Evolutionary conservation across 1,140 invertebrate genomes (phyloP).

Genomic region (Drosophila subpulchrella): DNA sequence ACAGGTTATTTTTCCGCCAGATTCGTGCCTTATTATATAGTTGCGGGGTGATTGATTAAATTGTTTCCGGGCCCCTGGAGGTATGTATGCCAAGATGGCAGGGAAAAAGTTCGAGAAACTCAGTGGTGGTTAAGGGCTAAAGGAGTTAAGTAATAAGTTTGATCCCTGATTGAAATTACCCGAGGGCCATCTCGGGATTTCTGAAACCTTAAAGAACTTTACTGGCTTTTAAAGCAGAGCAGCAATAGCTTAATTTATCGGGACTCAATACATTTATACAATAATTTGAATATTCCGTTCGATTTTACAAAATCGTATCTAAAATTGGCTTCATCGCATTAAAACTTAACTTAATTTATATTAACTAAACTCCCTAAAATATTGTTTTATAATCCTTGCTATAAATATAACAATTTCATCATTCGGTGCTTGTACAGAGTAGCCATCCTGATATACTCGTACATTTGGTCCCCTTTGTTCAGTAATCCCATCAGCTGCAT

Average conservation of each 20-base stretch:
- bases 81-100: background rate
- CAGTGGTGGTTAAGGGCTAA: background rate
- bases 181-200: constrained; percentile 2
- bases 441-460: background rate
- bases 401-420: too few relatives aligned
- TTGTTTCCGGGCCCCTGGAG: constrained; percentile 25
- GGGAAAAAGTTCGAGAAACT: constrained; percentile 5
- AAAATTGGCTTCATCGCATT: too few relatives aligned
- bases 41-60: constrained; percentile 70
- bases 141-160: constrained; percentile 35
- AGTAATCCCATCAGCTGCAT: constrained; percentile 15
- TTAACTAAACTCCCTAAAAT: background rate
- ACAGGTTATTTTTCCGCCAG: constrained; percentile 27
- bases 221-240: background rate
- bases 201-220: constrained; percentile 16
- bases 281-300: background rate
- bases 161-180: constrained; percentile 31
- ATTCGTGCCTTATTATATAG: constrained; percentile 53
- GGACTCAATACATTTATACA: background rate
- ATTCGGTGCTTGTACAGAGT: too few relatives aligned
- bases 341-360: background rate
- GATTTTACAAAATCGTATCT: too few relatives aligned
- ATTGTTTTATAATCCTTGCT: too few relatives aligned
- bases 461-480: background rate
- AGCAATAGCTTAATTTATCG: constrained; percentile 16